Evolutionary conservation across 2,797 vertebrate genomes (phyloP).

Genomic region (Sphaeramia orbicularis): DNA sequence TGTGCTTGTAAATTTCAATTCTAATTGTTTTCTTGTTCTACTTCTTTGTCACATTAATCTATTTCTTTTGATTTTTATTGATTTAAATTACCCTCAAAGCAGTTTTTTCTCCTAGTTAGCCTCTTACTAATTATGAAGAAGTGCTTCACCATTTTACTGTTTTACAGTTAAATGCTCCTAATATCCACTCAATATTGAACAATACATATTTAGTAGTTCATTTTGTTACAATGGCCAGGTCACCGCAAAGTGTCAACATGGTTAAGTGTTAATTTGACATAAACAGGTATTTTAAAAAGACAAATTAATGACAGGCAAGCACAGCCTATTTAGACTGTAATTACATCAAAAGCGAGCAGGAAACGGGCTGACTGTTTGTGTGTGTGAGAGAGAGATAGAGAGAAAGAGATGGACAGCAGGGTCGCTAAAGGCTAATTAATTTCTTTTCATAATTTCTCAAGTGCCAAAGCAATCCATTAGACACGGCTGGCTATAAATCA

Average conservation of each 20-base stretch:
- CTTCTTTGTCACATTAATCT: not conserved
- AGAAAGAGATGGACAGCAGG: slow-evolving; percentile 77
- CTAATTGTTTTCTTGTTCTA: not conserved
- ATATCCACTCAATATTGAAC: slow-evolving; percentile 13
- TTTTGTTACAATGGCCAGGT: slow-evolving; percentile 15
- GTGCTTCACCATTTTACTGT: not conserved
- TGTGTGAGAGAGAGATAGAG: slow-evolving; percentile 27
- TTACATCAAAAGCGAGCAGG: slow-evolving; percentile 66
- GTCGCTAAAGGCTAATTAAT: slow-evolving; percentile 87
- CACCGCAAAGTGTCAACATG: slow-evolving; percentile 21
- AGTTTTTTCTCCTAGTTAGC: no score
- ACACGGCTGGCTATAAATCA: slow-evolving; percentile 86
- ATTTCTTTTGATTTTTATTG: no score
- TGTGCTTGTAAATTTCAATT: not conserved
- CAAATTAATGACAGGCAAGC: slow-evolving; percentile 64
- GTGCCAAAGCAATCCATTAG: slow-evolving; percentile 86
- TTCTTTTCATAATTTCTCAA: slow-evolving; percentile 87
- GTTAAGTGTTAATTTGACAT: slow-evolving; percentile 30
- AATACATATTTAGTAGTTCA: slow-evolving; percentile 35
- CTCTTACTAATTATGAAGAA: not conserved
- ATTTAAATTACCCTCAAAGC: no score
- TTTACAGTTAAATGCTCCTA: not conserved
- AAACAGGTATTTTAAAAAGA: slow-evolving; percentile 36
- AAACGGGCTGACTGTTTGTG: slow-evolving; percentile 35
- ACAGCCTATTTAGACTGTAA: slow-evolving; percentile 71